phyloP scores from a whole-genome alignment of 2,797 vertebrate genomes.

The Hephaestus fuliginosus region DNA sequence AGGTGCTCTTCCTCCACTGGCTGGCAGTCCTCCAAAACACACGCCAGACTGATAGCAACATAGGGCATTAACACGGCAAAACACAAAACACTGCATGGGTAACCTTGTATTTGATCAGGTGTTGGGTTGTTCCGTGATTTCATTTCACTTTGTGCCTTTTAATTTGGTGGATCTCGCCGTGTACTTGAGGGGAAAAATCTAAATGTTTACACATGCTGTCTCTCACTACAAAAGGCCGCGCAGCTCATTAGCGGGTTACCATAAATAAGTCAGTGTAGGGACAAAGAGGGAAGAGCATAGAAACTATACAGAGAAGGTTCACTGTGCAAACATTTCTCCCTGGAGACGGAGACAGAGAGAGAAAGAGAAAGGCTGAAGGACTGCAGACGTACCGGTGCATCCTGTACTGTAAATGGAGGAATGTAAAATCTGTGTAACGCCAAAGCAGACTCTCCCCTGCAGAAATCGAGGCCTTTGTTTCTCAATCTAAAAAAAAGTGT shows the following conservation, averaged over 20 bases:
- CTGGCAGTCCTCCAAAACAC: conserved; percentile 84
- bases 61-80: conserved; percentile 74
- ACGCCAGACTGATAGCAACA: conserved; percentile 79
- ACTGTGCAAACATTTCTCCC: conserved; percentile 71
- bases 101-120: conserved; percentile 80
- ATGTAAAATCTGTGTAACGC: conserved; percentile 40
- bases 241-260: conserved; percentile 75
- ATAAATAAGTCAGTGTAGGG: conserved; percentile 75
- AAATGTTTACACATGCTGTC: conserved; percentile 80
- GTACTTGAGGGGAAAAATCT: conserved; percentile 64
- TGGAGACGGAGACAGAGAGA: conserved; percentile 59
- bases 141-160: conserved; percentile 78
- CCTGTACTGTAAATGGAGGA: conserved; percentile 60
- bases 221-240: conserved; percentile 66
- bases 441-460: conserved; percentile 23
- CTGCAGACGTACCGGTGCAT: conserved; percentile 43
- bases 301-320: conserved; percentile 60
- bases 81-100: conserved; percentile 75
- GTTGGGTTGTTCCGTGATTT: conserved; percentile 69
- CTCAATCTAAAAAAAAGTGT: conserved; percentile 52
- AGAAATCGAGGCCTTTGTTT: conserved; percentile 20
- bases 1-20: conserved; percentile 83
- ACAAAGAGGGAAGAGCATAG: conserved; percentile 65
- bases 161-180: conserved; percentile 65
- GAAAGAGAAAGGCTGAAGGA: conserved; percentile 41